These are phyloP conservation scores for Eutrigla gurnardus DNA, from an alignment of 2,797 vertebrate species.

Conservation along the genomic window DNA sequence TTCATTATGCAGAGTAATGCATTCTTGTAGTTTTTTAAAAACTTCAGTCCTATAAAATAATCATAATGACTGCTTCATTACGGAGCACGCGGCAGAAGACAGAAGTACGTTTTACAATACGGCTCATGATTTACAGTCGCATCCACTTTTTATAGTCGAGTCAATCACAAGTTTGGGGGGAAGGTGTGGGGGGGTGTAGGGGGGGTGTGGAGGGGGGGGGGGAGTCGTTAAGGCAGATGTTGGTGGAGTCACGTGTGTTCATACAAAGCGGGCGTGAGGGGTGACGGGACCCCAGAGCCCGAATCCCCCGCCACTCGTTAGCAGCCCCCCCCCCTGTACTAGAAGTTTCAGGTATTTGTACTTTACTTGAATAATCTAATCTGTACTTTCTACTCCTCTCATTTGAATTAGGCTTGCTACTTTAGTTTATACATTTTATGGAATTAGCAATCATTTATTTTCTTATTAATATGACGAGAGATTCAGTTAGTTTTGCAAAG, in stretches of 20 bases:
- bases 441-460: too few relatives aligned
- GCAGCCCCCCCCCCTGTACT: conserved; percentile 4
- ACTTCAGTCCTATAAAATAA: conserved; percentile 93
- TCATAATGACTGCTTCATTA: conserved; percentile 92
- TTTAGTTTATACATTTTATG: too few relatives aligned
- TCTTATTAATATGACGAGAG: too few relatives aligned
- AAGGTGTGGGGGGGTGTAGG: conserved; percentile 75
- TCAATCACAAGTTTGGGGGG: conserved; percentile 85
- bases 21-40: conserved; percentile 97
- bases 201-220: conserved; percentile 81
- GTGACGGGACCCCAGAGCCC: conserved; percentile 48
- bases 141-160: conserved; percentile 85
- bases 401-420: too few relatives aligned
- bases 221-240: conserved; percentile 82
- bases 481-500: too few relatives aligned
- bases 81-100: conserved; percentile 79
- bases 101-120: conserved; percentile 85
- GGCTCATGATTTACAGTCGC: conserved; percentile 86
- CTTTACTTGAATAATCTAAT: too few relatives aligned
- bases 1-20: conserved; percentile 96
- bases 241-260: conserved; percentile 75
- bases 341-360: too few relatives aligned
- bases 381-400: too few relatives aligned
- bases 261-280: conserved; percentile 59
- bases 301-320: conserved; percentile 64